Evolutionary conservation across 2,797 vertebrate species (phyloP).

Genomic region (Meda fulgida): DNA sequence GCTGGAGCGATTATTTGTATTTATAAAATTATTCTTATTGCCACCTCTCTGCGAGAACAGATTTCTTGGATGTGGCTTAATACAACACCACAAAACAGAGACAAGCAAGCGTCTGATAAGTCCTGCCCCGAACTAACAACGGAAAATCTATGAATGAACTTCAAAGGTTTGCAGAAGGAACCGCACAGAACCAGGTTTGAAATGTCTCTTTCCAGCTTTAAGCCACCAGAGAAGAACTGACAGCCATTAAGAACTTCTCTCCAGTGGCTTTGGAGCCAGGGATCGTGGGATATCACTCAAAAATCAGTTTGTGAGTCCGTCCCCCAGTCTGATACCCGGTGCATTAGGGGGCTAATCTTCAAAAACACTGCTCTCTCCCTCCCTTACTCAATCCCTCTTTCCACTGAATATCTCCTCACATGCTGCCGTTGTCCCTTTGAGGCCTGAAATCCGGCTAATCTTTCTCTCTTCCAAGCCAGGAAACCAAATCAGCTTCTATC

Average conservation of each 20-base stretch:
- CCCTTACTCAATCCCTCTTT: constrained; percentile 37
- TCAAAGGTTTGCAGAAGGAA: constrained; percentile 12
- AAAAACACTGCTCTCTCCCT: constrained; percentile 51
- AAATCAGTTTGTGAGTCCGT: constrained; percentile 32
- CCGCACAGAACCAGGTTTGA: constrained; percentile 3
- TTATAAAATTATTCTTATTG: neutral
- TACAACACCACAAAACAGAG: neutral
- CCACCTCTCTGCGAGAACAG: neutral
- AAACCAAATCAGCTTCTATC: constrained; percentile 59
- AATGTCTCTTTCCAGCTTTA: constrained; percentile 43
- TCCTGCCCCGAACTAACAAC: neutral
- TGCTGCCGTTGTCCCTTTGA: constrained; percentile 55
- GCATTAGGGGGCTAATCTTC: constrained; percentile 60
- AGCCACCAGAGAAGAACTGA: constrained; percentile 50
- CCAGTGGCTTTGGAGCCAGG: constrained; percentile 37
- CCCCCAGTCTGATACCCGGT: constrained; percentile 45
- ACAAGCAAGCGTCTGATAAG: neutral
- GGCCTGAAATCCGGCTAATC: constrained; percentile 60
- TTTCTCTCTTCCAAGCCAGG: constrained; percentile 42
- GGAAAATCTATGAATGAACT: constrained; percentile 5
- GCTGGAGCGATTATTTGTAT: neutral
- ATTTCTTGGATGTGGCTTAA: constrained; percentile 12
- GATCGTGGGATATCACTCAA: constrained; percentile 53
- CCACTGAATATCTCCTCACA: constrained; percentile 54
- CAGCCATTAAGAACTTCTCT: constrained; percentile 44